These are phyloP conservation scores for Cerastis rubricosa DNA, from an alignment of 2,888 invertebrate species.

Conservation along the genomic window DNA sequence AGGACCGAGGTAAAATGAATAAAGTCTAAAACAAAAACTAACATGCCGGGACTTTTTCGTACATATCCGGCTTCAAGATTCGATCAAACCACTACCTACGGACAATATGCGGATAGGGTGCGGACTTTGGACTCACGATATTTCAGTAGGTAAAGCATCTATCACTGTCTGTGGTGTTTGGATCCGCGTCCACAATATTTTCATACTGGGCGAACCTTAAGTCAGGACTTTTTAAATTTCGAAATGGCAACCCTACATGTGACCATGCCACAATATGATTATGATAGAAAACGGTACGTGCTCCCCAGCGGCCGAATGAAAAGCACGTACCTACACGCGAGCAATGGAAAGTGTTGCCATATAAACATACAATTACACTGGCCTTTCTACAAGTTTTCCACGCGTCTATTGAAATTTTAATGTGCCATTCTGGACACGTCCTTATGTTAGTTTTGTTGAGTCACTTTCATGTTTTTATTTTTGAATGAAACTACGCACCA, in stretches of 20 bases:
- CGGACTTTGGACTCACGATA: not conserved
- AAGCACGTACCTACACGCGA: conserved; percentile 59
- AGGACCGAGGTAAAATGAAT: too few species aligned
- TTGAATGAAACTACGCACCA: not conserved
- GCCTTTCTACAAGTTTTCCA: conserved; percentile 72
- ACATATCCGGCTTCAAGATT: not conserved
- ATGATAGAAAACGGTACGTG: conserved; percentile 64
- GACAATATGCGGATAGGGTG: not conserved
- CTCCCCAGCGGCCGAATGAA: conserved; percentile 47
- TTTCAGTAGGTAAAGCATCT: not conserved
- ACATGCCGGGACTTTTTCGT: not conserved
- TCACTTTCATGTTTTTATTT: conserved; percentile 11
- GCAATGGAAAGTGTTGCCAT: conserved; percentile 70
- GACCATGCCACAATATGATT: conserved; percentile 35
- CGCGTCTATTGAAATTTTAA: conserved; percentile 55
- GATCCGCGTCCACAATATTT: not conserved
- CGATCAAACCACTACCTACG: not conserved
- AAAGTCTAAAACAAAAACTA: too few species aligned
- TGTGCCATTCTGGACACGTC: conserved; percentile 56
- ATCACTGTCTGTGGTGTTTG: not conserved
- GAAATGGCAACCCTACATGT: conserved; percentile 9
- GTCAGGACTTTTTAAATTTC: not conserved
- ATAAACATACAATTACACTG: conserved; percentile 63
- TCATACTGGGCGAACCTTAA: not conserved
- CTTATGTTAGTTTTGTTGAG: conserved; percentile 7